Conservation (phyloP, 2,113 vertebrate species). For the Oceanites oceanicus region DNA sequence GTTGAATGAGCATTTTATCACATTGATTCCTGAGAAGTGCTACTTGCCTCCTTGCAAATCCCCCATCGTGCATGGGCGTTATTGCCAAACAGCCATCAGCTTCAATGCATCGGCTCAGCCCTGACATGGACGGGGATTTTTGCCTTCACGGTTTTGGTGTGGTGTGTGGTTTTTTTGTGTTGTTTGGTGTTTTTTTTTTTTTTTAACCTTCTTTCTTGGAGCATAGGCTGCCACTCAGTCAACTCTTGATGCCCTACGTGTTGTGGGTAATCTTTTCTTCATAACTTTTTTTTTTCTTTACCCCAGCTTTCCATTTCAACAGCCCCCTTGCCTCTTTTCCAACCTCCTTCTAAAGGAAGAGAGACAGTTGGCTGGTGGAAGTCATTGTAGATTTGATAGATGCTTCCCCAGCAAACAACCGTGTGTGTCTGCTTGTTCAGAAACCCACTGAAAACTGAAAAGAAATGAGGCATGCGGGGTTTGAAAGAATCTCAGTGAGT, state of each 20-base stretch:
- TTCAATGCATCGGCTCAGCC: background rate
- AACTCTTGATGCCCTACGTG: background rate
- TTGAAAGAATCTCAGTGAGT: background rate
- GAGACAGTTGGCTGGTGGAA: background rate
- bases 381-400: background rate
- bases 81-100: background rate
- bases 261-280: background rate
- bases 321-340: background rate
- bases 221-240: background rate
- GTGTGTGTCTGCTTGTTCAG: background rate
- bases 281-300: background rate
- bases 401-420: background rate
- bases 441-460: background rate
- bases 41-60: background rate
- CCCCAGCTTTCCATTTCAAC: background rate
- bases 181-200: background rate
- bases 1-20: background rate
- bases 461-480: background rate
- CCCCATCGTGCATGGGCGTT: accelerated
- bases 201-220: background rate
- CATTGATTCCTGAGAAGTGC: background rate
- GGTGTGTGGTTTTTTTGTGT: background rate
- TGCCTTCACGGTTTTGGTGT: background rate
- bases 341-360: background rate
- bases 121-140: background rate